phyloP scores from a whole-genome alignment of 1,140 invertebrate genomes.

The Agrypnia vestita region DNA sequence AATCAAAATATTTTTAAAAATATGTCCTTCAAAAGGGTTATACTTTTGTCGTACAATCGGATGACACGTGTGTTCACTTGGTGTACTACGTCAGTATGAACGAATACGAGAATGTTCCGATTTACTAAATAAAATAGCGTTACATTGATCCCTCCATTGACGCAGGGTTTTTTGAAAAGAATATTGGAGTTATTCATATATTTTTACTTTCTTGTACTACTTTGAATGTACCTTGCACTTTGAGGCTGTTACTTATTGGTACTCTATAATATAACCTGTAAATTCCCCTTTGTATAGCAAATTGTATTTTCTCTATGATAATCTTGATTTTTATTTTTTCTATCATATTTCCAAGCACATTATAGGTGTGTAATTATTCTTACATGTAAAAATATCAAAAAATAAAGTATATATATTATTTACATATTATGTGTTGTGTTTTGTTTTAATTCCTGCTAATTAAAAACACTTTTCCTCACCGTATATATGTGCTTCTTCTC shows the following conservation, averaged over 20 bases:
- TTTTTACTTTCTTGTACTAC: constrained; percentile 1
- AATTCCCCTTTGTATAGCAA: neutral
- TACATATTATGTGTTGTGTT: constrained; percentile 1
- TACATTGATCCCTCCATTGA: neutral
- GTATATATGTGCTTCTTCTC: too few relatives aligned
- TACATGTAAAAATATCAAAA: neutral
- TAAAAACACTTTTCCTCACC: too few relatives aligned
- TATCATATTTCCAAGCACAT: neutral
- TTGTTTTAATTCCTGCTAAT: neutral
- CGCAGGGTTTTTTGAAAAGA: constrained; percentile 1
- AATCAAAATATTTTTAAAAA: too few relatives aligned
- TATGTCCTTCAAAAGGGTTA: too few relatives aligned
- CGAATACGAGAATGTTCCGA: too few relatives aligned
- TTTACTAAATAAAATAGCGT: too few relatives aligned
- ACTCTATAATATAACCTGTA: constrained; percentile 8
- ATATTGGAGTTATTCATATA: neutral
- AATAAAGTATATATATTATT: constrained; percentile 14
- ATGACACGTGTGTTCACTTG: too few relatives aligned
- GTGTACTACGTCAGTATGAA: too few relatives aligned
- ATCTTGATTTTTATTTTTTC: constrained; percentile 17
- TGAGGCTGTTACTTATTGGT: constrained; percentile 5
- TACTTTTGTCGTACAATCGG: too few relatives aligned
- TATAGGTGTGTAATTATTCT: neutral
- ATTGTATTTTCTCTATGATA: constrained; percentile 18
- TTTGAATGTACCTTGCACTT: constrained; percentile 16